Base-by-base conservation (phyloP, 2,888 invertebrate genomes). In the Linyphia triangularis region DNA sequence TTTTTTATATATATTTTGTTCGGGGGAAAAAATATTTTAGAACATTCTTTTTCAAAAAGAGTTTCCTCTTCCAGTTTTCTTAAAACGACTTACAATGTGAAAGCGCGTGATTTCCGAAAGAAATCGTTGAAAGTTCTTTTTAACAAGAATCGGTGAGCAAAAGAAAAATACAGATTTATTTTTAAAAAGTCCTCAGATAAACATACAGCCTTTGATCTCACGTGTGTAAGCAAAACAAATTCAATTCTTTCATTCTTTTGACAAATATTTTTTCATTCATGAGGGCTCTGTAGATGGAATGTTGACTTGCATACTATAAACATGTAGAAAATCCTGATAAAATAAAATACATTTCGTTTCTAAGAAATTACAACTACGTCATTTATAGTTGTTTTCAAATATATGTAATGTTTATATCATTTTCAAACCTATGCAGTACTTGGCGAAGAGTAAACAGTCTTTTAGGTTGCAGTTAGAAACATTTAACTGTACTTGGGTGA, bases 91-190 rank as follows among this genome's bases (percentile, higher is more conserved):
- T 51, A n/a, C n/a, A 51, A 51, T n/a, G 51, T 13, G 51, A 51
- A 51, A 51, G 13, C 51, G n/a, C 51, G 51, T 16, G n/a, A 16
- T 13, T 51, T 51, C n/a, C 13, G 51, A 51, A 51, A 51, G 51
- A 51, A 51, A 51, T 51, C 51, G 51, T 51, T 51, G 51, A 51
- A 51, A 51, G 51, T 51, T 51, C 51, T 51, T 51, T 51, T 51
- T n/a, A 51, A 51, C 51, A 51, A 51, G 51, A 16, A 51, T 51
- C 16, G 33, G 33, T 4, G 33, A 9, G 33, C 5, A 9, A 9
- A 16, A n/a, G n/a, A 16, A 51, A 51, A 13, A 51, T 51, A 16
- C n/a, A n/a, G 51, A 51, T 51, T 13, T 51, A n/a, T 51, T 51
- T 51, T 51, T n/a, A 5, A n/a, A 51, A 51, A 51, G 51, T 51